These are phyloP conservation scores for Pardalotus punctatus DNA, from an alignment of 2,113 vertebrate species.

Conservation along the genomic window DNA sequence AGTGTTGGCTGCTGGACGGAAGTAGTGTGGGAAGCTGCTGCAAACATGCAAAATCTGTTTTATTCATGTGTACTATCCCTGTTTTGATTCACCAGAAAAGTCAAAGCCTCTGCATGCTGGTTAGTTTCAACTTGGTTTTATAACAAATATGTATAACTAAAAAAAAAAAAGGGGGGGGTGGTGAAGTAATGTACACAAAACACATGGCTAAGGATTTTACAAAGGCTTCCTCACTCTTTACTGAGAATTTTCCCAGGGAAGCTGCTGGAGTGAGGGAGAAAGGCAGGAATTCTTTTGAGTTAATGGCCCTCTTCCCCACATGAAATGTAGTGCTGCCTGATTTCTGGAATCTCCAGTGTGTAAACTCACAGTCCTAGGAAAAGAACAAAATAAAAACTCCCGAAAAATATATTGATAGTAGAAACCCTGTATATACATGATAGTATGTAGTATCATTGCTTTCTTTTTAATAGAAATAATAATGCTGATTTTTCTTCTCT, in stretches of 20 bases:
- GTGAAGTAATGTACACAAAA: slow-evolving; percentile 28
- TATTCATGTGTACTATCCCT: neutral
- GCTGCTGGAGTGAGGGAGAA: neutral
- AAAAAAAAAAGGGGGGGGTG: neutral
- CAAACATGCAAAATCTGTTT: neutral
- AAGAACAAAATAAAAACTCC: neutral
- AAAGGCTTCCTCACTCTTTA: neutral
- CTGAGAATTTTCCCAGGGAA: slow-evolving; percentile 24
- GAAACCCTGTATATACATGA: neutral
- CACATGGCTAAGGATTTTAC: slow-evolving; percentile 13
- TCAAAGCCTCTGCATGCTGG: slow-evolving; percentile 2
- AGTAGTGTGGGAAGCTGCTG: neutral
- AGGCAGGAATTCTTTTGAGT: neutral
- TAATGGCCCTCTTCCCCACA: neutral
- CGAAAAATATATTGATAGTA: neutral
- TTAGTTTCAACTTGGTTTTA: slow-evolving; percentile 28
- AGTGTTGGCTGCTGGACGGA: neutral
- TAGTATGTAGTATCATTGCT: neutral
- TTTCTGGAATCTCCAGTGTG: neutral
- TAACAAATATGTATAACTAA: neutral
- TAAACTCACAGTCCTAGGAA: neutral
- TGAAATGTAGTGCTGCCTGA: neutral
- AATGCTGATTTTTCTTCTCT: neutral
- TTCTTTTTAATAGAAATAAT: neutral
- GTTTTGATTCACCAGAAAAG: neutral